A percentile compares a stretch with the other conserved stretches of the same genome.
Evolutionary conservation across 2,888 invertebrate genomes (phyloP).

Genomic region (Cephus pulcher): DNA sequence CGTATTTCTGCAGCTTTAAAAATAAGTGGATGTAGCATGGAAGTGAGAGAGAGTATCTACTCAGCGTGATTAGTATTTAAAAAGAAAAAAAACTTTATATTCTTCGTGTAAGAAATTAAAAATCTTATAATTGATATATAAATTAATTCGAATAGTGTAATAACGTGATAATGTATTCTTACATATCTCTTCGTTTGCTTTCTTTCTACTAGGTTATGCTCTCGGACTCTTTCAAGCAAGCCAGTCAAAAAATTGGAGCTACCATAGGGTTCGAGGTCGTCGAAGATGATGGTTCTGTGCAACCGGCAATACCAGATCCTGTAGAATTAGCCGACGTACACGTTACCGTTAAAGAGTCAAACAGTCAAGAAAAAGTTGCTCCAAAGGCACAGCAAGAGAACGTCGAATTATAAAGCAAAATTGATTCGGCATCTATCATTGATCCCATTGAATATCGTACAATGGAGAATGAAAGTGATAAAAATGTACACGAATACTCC

Average conservation of each 20-base stretch:
- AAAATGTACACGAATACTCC: not conserved
- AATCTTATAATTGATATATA: not conserved
- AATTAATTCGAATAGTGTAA: not conserved
- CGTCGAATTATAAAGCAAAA: slow-evolving; percentile 44
- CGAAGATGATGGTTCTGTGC: slow-evolving; percentile 72
- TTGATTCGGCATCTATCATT: not conserved
- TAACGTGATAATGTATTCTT: not conserved
- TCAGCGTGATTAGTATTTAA: too few relatives aligned
- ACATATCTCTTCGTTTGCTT: not conserved
- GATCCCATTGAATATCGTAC: not conserved
- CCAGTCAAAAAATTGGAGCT: slow-evolving; percentile 86
- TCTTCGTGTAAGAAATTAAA: not conserved
- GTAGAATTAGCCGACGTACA: slow-evolving; percentile 62
- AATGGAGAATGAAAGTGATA: not conserved
- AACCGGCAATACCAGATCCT: slow-evolving; percentile 55
- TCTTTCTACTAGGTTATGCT: slow-evolving; percentile 66
- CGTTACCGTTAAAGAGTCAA: slow-evolving; percentile 38
- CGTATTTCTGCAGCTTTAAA: not conserved
- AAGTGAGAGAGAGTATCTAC: not conserved
- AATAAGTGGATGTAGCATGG: not conserved
- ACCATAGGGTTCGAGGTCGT: slow-evolving; percentile 83
- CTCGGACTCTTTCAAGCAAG: slow-evolving; percentile 85
- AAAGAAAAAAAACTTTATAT: not conserved
- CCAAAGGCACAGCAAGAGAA: slow-evolving; percentile 56
- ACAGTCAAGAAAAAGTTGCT: slow-evolving; percentile 44